Evolutionary conservation across 2,797 vertebrate genomes (phyloP), one percentile per base, ranked within the genome.

Genomic region (Acestrorhynchus altus): DNA sequence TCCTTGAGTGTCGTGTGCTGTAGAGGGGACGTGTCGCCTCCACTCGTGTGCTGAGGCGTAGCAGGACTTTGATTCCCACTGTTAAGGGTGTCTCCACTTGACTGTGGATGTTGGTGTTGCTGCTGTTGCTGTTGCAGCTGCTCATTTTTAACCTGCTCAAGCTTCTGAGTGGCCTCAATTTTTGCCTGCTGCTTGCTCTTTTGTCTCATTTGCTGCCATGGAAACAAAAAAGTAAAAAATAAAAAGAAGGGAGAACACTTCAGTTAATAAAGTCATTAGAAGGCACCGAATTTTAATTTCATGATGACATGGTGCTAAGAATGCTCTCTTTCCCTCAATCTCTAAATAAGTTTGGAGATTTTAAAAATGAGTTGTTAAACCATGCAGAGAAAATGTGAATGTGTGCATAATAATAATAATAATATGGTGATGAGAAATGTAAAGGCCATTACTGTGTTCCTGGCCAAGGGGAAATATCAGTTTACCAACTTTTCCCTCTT

Each of bases 181-280:
- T 99, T 99, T 1, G 98, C 98, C 87, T 95, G 95, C 86, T 99
- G 97, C 76, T 98, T 99, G 83, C 95, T 98, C 86, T 96, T 96
- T 87, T 98, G 97, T 71, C 98, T 95, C 96, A 98, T 95, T 95
- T 96, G 96, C 98, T 99, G 84, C 87, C 86, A 86, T 75, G 79
- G 60, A 84, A 40, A 81, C 47, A 56, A 69, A 49, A 47, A 52
- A 42, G 31, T 44, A 65, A n/a, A n/a, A 56, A 47, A 49, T 49
- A 31, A 52, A 67, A 59, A 49, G 18, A 71, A 52, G 68, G 5
- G 46, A 67, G 72, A 71, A 67, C 69, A 60, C 56, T 81, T 85
- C 78, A 85, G 73, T 61, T 63, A 15, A 71, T 16, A 64, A 74
- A 78, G 65, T 57, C 71, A 28, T 56, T 72, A 56, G 24, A 44